phyloP scores from a whole-genome alignment of 2,113 vertebrate genomes.

The Ancistrus triradiatus region DNA sequence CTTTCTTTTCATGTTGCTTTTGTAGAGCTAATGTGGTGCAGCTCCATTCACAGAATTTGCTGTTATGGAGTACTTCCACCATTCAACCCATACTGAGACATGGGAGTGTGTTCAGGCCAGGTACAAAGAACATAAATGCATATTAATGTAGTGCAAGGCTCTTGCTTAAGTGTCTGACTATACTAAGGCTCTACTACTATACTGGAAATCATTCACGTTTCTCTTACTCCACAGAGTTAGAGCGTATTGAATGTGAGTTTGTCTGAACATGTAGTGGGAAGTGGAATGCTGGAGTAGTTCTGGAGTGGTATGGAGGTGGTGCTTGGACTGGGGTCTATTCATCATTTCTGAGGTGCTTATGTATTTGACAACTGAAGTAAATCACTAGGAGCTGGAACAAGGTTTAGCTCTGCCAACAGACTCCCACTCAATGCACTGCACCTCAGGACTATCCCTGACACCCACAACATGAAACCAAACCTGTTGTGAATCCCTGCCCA shows the following conservation, averaged over 20 bases:
- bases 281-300: not conserved
- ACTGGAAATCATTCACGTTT: constrained; percentile 11
- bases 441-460: constrained; percentile 26
- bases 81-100: constrained; percentile 29
- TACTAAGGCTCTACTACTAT: constrained; percentile 1
- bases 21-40: constrained; percentile 22
- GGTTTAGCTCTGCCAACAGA: constrained; percentile 18
- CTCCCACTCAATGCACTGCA: constrained; percentile 19
- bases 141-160: constrained; percentile 25
- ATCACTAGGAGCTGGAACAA: constrained; percentile 28
- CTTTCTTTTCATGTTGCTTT: constrained; percentile 32
- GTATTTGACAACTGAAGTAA: constrained; percentile 32
- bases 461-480: constrained; percentile 23
- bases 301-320: constrained; percentile 19
- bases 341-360: constrained; percentile 35
- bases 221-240: not conserved
- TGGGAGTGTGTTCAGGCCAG: not conserved
- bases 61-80: constrained; percentile 18
- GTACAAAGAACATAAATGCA: constrained; percentile 29
- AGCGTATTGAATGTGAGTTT: constrained; percentile 3
- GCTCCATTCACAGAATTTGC: constrained; percentile 34
- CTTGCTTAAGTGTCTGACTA: constrained; percentile 17
- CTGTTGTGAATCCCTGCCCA: constrained; percentile 24
- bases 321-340: constrained; percentile 17
- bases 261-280: constrained; percentile 1